Percentiles rank a stretch among this genome's conserved stretches.
Conservation (phyloP, 2,797 vertebrate species). For the Mormyrus proboscirostris region DNA sequence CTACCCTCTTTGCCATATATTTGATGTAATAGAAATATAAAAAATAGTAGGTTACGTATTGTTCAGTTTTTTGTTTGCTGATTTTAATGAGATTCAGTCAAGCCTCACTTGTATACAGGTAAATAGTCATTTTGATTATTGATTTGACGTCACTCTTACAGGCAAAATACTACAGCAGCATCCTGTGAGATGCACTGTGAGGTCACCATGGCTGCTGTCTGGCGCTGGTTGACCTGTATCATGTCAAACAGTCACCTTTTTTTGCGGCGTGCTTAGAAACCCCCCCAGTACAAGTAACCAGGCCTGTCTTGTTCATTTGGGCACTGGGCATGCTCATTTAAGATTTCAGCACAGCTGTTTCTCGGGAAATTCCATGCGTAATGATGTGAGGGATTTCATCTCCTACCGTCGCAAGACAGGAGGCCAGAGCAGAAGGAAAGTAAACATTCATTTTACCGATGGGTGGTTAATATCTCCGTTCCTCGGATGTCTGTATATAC, state of each 20-base stretch:
- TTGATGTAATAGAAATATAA: not conserved
- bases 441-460: constrained; percentile 11
- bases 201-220: not conserved
- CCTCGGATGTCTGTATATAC: not conserved
- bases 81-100: not conserved
- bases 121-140: not conserved
- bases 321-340: constrained; percentile 6
- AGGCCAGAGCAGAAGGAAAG: constrained; percentile 27
- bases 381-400: constrained; percentile 36
- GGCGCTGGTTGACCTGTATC: not conserved
- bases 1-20: not conserved
- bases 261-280: not conserved
- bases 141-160: not conserved
- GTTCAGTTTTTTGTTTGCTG: not conserved
- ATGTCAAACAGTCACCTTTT: not conserved
- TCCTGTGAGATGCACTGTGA: not conserved
- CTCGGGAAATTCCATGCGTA: constrained; percentile 20
- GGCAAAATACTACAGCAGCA: not conserved
- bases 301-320: not conserved
- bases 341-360: constrained; percentile 41
- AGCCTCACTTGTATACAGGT: not conserved
- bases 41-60: not conserved
- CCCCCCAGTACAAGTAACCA: not conserved
- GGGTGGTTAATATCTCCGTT: not conserved
- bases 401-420: constrained; percentile 25